phyloP scores from a whole-genome alignment of 2,113 vertebrate species.

The Theropithecus gelada region DNA sequence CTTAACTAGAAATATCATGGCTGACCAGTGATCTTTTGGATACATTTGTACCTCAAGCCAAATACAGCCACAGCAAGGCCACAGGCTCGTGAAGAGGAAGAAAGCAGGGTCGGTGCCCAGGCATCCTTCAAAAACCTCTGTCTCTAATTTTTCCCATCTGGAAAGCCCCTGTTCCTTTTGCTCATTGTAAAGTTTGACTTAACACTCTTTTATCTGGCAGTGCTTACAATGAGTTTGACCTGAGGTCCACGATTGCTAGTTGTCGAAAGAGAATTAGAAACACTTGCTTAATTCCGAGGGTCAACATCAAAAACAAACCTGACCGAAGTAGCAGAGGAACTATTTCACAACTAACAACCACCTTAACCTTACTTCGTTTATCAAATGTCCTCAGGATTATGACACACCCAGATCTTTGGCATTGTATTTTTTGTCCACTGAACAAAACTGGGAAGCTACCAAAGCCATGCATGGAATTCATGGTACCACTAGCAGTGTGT shows the following conservation, averaged over 20 bases:
- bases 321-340: not conserved
- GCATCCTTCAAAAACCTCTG: not conserved
- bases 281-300: not conserved
- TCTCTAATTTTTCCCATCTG: not conserved
- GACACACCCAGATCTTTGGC: not conserved
- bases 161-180: not conserved
- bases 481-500: rapidly evolving
- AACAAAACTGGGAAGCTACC: not conserved
- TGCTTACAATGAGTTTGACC: not conserved
- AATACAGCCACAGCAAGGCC: not conserved
- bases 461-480: not conserved
- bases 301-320: not conserved
- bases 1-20: not conserved
- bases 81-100: rapidly evolving
- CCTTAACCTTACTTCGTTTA: not conserved
- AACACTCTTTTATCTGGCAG: not conserved
- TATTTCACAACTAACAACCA: not conserved
- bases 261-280: not conserved
- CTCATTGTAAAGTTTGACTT: not conserved
- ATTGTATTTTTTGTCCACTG: not conserved
- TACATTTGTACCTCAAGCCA: not conserved
- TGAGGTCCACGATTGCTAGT: not conserved
- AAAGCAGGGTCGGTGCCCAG: rapidly evolving
- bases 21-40: not conserved
- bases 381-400: not conserved